phyloP scores from a whole-genome alignment of 2,113 vertebrate genomes.

The Drymodes brunneopygia region DNA sequence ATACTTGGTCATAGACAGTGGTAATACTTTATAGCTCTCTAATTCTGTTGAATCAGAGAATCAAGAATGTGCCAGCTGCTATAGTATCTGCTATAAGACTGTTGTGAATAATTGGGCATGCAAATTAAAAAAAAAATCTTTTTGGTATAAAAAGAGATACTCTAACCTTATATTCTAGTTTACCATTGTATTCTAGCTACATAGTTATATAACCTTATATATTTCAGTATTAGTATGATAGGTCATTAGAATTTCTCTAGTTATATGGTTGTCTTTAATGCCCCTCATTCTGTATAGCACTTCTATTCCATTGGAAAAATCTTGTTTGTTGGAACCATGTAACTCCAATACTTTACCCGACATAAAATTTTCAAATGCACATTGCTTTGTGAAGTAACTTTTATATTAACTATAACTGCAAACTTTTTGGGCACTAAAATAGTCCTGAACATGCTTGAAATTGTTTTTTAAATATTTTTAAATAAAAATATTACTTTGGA shows the following conservation, averaged over 20 bases:
- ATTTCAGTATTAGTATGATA: neutral
- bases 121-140: neutral
- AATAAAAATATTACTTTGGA: neutral
- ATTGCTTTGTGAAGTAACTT: neutral
- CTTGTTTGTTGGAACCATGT: neutral
- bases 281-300: neutral
- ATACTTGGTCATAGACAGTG: neutral
- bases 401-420: neutral
- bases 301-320: neutral
- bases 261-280: neutral
- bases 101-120: neutral
- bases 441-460: neutral
- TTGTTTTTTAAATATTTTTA: neutral
- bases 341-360: neutral
- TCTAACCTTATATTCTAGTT: neutral
- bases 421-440: neutral
- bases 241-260: neutral
- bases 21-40: neutral
- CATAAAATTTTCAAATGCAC: neutral
- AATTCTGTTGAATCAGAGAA: neutral
- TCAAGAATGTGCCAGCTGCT: neutral
- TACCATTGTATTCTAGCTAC: neutral
- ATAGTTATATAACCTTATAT: neutral
- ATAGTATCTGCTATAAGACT: neutral
- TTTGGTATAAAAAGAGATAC: neutral